Percentiles rank a stretch among this genome's conserved stretches.
Evolutionary conservation across 2,888 invertebrate genomes (phyloP).

Genomic region (Phaonia tiefii): DNA sequence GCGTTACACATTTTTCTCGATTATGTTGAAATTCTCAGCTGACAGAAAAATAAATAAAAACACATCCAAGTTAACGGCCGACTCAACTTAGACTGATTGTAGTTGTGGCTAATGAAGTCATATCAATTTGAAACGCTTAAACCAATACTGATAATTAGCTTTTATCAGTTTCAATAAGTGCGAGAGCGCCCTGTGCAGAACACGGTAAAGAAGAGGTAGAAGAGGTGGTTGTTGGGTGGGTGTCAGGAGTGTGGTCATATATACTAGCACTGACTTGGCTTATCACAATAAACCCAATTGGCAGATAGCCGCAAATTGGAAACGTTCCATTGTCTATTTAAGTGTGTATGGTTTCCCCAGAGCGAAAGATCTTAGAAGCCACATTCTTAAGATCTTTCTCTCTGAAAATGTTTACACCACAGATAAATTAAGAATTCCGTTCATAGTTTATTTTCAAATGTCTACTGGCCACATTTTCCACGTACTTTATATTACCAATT

Average conservation of each 20-base stretch:
- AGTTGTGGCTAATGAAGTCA: constrained; percentile 14
- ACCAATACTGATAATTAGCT: constrained; percentile 45
- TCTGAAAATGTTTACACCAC: no score
- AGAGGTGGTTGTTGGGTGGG: neutral
- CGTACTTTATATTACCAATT: no score
- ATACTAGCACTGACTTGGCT: constrained; percentile 3
- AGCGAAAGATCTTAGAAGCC: no score
- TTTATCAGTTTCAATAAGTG: neutral
- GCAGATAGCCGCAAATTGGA: neutral
- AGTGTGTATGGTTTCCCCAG: no score
- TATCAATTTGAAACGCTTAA: constrained; percentile 14
- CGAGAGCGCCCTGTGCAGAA: neutral
- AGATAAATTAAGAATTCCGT: no score
- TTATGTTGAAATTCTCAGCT: neutral
- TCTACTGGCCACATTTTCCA: no score
- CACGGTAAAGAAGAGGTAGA: neutral
- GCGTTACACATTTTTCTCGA: constrained; percentile 74
- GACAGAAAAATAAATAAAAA: no score
- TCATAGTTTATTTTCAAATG: no score
- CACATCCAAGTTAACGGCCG: neutral
- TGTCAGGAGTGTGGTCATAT: neutral
- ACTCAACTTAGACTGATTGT: constrained; percentile 9
- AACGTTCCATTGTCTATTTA: no score
- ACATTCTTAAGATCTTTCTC: no score
- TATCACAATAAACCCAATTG: constrained; percentile 1